Percentiles rank a stretch among this genome's conserved stretches.
These are phyloP conservation scores for Masticophis lateralis DNA, from an alignment of 2,797 vertebrate species.

Conservation along the genomic window DNA sequence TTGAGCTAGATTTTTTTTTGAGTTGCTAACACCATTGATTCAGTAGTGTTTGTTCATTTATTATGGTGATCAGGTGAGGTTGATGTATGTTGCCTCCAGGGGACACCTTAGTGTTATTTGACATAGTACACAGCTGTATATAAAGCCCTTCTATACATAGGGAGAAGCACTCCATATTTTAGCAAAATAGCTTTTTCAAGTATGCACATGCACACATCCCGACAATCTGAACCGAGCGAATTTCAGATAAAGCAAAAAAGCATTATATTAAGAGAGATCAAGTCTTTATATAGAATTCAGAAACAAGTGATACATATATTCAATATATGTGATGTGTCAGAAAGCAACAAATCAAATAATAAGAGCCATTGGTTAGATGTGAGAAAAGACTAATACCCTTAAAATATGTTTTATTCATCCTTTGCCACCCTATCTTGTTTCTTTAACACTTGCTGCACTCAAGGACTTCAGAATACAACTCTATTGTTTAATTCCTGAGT, in stretches of 20 bases:
- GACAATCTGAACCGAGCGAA: background rate
- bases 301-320: background rate
- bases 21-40: background rate
- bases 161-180: background rate
- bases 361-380: background rate
- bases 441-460: background rate
- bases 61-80: background rate
- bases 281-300: background rate
- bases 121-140: background rate
- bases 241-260: background rate
- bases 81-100: background rate
- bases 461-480: background rate
- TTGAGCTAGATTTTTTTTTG: background rate
- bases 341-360: background rate
- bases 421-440: background rate
- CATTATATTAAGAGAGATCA: background rate
- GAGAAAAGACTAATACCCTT: background rate
- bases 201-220: accelerated
- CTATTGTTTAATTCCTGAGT: background rate
- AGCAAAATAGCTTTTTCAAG: background rate
- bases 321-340: background rate
- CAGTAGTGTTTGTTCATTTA: background rate
- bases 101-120: background rate
- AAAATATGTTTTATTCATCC: background rate
- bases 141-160: background rate